A percentile compares a stretch with the other conserved stretches of the same genome.
Evolutionary conservation across 2,113 vertebrate species (phyloP).

Genomic region (Mustelus asterias): DNA sequence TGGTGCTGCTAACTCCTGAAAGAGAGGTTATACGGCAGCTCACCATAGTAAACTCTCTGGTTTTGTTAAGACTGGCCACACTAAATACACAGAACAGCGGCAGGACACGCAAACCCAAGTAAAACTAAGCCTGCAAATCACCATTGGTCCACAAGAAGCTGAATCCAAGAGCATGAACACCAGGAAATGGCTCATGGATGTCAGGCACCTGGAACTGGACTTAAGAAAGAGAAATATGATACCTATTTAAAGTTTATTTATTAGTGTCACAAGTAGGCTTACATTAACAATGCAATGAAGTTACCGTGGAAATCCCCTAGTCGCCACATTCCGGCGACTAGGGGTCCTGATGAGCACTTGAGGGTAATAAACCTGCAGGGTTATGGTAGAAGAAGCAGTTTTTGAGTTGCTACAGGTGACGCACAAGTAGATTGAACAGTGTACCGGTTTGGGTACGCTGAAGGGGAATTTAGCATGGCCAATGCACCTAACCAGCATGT

Average conservation of each 20-base stretch:
- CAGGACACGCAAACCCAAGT: background rate
- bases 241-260: background rate
- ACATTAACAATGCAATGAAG: no score
- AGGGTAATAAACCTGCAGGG: no score
- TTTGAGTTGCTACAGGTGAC: no score
- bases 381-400: no score
- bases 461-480: no score
- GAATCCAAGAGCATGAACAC: background rate
- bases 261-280: no score
- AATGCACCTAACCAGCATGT: no score
- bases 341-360: no score
- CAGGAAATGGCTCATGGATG: background rate
- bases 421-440: no score
- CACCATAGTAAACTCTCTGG: background rate
- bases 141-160: background rate
- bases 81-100: background rate
- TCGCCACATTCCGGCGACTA: no score
- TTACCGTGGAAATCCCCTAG: no score
- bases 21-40: background rate
- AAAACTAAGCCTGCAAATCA: background rate
- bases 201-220: background rate
- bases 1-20: background rate
- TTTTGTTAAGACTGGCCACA: background rate
- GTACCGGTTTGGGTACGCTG: no score
- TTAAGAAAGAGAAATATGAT: background rate